Percentiles rank a stretch among this genome's conserved stretches.
Evolutionary conservation across 1,140 invertebrate species (phyloP).

Genomic region (Triops longicaudatus): DNA sequence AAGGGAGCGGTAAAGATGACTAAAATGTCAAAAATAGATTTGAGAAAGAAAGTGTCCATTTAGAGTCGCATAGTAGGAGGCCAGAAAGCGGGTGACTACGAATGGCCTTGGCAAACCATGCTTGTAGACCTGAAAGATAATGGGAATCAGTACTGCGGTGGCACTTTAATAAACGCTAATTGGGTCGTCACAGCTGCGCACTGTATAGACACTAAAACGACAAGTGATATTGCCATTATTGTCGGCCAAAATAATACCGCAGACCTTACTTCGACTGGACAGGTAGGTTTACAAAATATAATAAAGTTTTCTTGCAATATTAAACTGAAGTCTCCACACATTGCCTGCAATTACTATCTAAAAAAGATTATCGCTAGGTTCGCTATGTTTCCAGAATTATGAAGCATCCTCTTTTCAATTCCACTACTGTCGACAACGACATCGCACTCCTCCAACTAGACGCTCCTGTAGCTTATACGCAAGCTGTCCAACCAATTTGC

Average conservation of each 20-base stretch:
- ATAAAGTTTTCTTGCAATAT: neutral
- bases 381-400: slow-evolving; percentile 32
- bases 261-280: slow-evolving; percentile 18
- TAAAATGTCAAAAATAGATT: no score
- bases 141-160: slow-evolving; percentile 39
- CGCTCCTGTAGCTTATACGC: slow-evolving; percentile 44
- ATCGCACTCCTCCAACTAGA: slow-evolving; percentile 49
- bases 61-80: slow-evolving; percentile 28
- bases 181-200: slow-evolving; percentile 44
- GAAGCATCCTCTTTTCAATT: slow-evolving; percentile 40
- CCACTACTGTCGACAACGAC: slow-evolving; percentile 45
- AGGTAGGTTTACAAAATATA: slow-evolving; percentile 16
- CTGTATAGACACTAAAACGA: slow-evolving; percentile 32
- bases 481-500: slow-evolving; percentile 53
- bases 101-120: slow-evolving; percentile 28
- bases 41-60: neutral
- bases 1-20: slow-evolving; percentile 25
- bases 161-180: slow-evolving; percentile 39
- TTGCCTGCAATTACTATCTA: no score
- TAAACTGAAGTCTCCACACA: slow-evolving; percentile 6
- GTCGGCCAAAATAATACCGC: slow-evolving; percentile 22
- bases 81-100: slow-evolving; percentile 16
- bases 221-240: slow-evolving; percentile 26
- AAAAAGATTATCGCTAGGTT: slow-evolving; percentile 22
- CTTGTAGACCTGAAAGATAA: slow-evolving; percentile 21